These are phyloP conservation scores for Psettodes erumei DNA, from an alignment of 2,113 vertebrate species.

Conservation along the genomic window DNA sequence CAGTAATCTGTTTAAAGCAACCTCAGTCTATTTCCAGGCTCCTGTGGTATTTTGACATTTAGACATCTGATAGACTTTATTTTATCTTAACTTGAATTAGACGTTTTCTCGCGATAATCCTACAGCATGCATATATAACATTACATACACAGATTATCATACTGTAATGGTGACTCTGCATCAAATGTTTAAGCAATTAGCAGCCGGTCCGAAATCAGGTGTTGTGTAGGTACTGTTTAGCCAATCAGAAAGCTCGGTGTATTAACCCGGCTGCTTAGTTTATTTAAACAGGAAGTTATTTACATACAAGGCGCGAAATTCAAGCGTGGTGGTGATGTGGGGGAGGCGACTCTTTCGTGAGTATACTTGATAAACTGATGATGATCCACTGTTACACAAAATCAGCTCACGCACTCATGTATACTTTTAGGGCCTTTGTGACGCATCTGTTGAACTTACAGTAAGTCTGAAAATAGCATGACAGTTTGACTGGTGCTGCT, in stretches of 20 bases:
- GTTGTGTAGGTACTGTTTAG: neutral
- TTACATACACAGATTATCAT: neutral
- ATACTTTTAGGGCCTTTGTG: neutral
- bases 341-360: conserved; percentile 38
- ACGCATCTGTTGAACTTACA: fast-evolving
- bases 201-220: conserved; percentile 10
- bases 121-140: neutral
- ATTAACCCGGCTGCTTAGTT: conserved; percentile 25
- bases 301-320: conserved; percentile 48
- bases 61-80: too few species aligned
- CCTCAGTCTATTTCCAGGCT: neutral
- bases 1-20: neutral
- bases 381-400: neutral
- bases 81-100: neutral
- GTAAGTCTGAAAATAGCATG: neutral
- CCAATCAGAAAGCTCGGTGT: conserved; percentile 52
- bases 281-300: conserved; percentile 73
- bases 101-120: neutral
- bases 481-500: neutral
- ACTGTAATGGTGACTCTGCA: neutral
- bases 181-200: neutral
- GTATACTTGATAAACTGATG: conserved; percentile 46
- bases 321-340: conserved; percentile 37
- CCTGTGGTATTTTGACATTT: fast-evolving
- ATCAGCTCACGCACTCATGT: neutral